A percentile compares a stretch with the other conserved stretches of the same genome.
phyloP scores from a whole-genome alignment of 2,797 vertebrate species.

The Enteromius anoplus region DNA sequence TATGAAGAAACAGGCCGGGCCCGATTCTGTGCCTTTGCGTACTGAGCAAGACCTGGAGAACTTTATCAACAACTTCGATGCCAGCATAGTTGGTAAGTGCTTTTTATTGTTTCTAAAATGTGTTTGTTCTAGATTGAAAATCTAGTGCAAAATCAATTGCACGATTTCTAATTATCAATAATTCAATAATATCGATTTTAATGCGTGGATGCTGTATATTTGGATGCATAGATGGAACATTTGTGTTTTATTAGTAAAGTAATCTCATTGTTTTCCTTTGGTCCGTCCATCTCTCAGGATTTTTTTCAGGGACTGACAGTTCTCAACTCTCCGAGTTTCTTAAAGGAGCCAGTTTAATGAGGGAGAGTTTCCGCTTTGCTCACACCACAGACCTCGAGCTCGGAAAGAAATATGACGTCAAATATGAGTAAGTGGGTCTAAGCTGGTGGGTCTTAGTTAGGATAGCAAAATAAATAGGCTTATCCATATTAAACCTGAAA shows the following conservation, averaged over 20 bases:
- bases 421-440: conserved; percentile 68
- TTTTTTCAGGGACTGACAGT: conserved; percentile 69
- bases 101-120: neutral
- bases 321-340: conserved; percentile 70
- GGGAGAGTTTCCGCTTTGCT: conserved; percentile 77
- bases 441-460: neutral
- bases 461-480: neutral
- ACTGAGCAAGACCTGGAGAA: conserved; percentile 68
- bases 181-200: neutral
- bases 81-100: conserved; percentile 74
- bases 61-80: conserved; percentile 73
- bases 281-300: conserved; percentile 62
- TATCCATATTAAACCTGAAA: neutral
- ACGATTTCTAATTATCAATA: neutral
- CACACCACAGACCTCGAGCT: conserved; percentile 66
- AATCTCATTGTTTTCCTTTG: neutral
- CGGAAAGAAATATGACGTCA: conserved; percentile 49
- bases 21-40: conserved; percentile 71
- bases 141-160: too few relatives aligned
- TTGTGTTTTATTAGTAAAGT: neutral
- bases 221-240: neutral
- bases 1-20: conserved; percentile 78
- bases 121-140: neutral
- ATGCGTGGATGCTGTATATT: neutral
- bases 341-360: conserved; percentile 71